Conservation (phyloP, 2,888 invertebrate species). For the Cheilosia soror region DNA sequence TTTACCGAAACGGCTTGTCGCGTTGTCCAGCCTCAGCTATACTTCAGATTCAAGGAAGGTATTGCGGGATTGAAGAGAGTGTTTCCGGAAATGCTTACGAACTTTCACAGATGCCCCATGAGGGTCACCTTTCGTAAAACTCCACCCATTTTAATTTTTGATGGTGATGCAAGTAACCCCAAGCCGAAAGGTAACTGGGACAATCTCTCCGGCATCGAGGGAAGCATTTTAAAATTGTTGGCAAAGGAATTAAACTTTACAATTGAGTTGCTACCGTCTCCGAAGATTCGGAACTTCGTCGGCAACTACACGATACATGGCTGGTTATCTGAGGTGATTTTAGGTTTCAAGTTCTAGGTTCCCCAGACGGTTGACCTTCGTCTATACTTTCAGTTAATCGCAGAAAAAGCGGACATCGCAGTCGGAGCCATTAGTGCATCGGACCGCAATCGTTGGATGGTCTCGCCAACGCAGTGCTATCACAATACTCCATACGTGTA, state of each 20-base stretch:
- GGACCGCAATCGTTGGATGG: conserved; percentile 69
- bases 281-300: conserved; percentile 70
- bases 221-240: conserved; percentile 77
- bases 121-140: conserved; percentile 77
- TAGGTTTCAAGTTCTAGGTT: not conserved
- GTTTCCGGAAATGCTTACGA: conserved; percentile 76
- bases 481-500: conserved; percentile 77
- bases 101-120: conserved; percentile 78
- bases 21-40: conserved; percentile 60
- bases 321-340: conserved; percentile 77
- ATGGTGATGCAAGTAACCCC: conserved; percentile 76
- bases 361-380: not conserved
- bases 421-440: conserved; percentile 79
- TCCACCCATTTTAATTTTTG: conserved; percentile 78
- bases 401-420: conserved; percentile 76
- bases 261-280: conserved; percentile 76
- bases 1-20: conserved; percentile 62
- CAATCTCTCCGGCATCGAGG: conserved; percentile 80
- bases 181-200: conserved; percentile 62
- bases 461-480: conserved; percentile 77
- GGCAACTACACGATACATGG: conserved; percentile 75
- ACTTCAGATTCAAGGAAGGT: conserved; percentile 75
- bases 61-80: conserved; percentile 60
- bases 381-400: conserved; percentile 76
- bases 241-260: conserved; percentile 77